A percentile compares a stretch with the other conserved stretches of the same genome.
Conservation (phyloP, 2,888 invertebrate genomes). For the Salticus scenicus region DNA sequence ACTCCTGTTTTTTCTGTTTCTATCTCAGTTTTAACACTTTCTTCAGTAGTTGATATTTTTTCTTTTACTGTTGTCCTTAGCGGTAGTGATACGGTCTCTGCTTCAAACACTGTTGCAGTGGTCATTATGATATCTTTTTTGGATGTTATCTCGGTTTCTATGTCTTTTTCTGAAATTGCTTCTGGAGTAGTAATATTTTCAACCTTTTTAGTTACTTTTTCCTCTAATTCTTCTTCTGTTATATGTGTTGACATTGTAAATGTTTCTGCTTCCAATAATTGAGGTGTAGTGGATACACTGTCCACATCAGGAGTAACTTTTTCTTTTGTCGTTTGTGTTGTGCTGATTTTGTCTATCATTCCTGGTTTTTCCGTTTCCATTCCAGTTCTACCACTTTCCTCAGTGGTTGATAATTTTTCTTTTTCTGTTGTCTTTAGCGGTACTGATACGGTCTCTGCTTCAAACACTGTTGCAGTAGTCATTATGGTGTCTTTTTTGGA, state of each 20-base stretch:
- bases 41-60: background rate
- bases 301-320: background rate
- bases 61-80: background rate
- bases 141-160: background rate
- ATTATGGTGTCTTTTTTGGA: background rate
- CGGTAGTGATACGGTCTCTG: slow-evolving; percentile 63
- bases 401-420: background rate
- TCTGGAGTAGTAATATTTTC: background rate
- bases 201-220: background rate
- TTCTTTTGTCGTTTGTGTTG: background rate
- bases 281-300: background rate
- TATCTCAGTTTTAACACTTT: slow-evolving; percentile 15
- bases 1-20: background rate
- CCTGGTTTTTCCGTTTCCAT: background rate
- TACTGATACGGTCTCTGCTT: slow-evolving; percentile 61
- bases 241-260: background rate
- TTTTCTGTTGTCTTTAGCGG: background rate
- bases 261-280: background rate
- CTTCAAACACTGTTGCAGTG: slow-evolving; percentile 16
- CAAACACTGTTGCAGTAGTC: slow-evolving; percentile 14
- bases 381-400: slow-evolving; percentile 19
- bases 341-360: background rate
- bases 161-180: background rate
- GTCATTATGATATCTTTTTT: background rate
- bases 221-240: background rate